phyloP scores from a whole-genome alignment of 2,797 vertebrate species.

The Nannoperca australis region DNA sequence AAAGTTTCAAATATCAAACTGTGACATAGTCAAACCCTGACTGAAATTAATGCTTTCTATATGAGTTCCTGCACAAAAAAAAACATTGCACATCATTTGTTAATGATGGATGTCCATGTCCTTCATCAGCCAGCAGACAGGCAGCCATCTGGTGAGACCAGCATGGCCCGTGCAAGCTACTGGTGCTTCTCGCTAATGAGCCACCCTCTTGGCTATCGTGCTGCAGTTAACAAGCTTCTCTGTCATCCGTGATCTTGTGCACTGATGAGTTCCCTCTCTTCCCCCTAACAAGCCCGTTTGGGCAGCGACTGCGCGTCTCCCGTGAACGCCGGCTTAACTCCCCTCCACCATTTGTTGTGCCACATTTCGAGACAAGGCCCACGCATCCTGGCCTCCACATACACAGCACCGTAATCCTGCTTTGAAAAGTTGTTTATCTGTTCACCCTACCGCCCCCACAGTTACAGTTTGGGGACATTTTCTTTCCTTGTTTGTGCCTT shows the following conservation, averaged over 20 bases:
- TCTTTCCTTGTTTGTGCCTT: slow-evolving; percentile 68
- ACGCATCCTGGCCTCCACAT: slow-evolving; percentile 44
- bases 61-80: slow-evolving; percentile 7
- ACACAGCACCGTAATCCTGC: slow-evolving; percentile 50
- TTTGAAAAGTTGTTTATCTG: slow-evolving; percentile 74
- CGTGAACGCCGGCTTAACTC: slow-evolving; percentile 53
- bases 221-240: slow-evolving; percentile 73
- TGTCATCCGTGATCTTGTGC: slow-evolving; percentile 73
- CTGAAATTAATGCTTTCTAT: background rate
- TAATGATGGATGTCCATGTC: slow-evolving; percentile 49
- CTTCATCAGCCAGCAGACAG: slow-evolving; percentile 38
- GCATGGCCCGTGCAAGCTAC: slow-evolving; percentile 41
- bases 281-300: slow-evolving; percentile 73
- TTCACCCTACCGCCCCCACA: slow-evolving; percentile 53
- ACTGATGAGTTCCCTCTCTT: slow-evolving; percentile 67
- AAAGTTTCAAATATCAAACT: slow-evolving; percentile 48
- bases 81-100: slow-evolving; percentile 30
- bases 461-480: slow-evolving; percentile 73
- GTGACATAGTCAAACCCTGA: slow-evolving; percentile 39
- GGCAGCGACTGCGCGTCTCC: slow-evolving; percentile 53
- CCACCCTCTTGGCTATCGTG: slow-evolving; percentile 60
- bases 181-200: slow-evolving; percentile 75
- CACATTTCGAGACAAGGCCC: slow-evolving; percentile 55
- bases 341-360: slow-evolving; percentile 52
- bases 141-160: slow-evolving; percentile 68